phyloP scores from a whole-genome alignment of 1,140 invertebrate species.

The Tyrophagus putrescentiae region DNA sequence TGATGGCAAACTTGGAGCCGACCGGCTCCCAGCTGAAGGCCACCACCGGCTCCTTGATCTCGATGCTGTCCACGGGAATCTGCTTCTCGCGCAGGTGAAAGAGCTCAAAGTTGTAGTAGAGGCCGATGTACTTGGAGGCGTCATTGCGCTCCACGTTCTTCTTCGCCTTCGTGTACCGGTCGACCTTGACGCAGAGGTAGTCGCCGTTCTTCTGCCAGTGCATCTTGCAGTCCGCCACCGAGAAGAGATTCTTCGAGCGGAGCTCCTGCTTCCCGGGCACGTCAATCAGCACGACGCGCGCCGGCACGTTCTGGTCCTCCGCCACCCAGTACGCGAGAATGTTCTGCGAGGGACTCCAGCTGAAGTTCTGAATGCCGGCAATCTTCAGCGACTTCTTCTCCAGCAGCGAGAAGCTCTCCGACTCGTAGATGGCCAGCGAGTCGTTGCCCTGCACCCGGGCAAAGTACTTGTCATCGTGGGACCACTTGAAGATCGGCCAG shows the following conservation, averaged over 20 bases:
- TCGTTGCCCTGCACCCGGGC: conserved; percentile 57
- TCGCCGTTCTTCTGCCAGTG: conserved; percentile 98
- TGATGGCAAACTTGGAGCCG: conserved; percentile 86
- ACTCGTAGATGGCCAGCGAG: conserved; percentile 84
- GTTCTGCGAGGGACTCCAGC: conserved; percentile 94
- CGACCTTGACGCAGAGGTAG: conserved; percentile 93
- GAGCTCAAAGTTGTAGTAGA: conserved; percentile 98
- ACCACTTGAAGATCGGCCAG: conserved; percentile 94
- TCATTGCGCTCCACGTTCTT: conserved; percentile 70
- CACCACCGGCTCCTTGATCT: conserved; percentile 65
- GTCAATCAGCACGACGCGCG: conserved; percentile 38
- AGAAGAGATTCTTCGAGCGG: conserved; percentile 93
- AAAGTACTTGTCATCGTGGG: conserved; percentile 89
- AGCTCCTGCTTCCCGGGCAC: conserved; percentile 60
- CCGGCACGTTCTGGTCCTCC: conserved; percentile 68
- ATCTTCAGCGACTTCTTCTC: conserved; percentile 92
- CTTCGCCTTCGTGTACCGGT: conserved; percentile 86
- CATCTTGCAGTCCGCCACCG: conserved; percentile 93
- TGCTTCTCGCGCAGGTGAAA: conserved; percentile 96
- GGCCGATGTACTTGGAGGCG: conserved; percentile 70
- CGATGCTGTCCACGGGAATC: conserved; percentile 91
- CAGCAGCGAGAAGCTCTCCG: conserved; percentile 74
- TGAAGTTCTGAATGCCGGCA: conserved; percentile 76
- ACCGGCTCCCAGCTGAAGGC: conserved; percentile 97
- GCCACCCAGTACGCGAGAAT: conserved; percentile 96